phyloP scores from a whole-genome alignment of 2,113 vertebrate genomes.

The Naja naja region DNA sequence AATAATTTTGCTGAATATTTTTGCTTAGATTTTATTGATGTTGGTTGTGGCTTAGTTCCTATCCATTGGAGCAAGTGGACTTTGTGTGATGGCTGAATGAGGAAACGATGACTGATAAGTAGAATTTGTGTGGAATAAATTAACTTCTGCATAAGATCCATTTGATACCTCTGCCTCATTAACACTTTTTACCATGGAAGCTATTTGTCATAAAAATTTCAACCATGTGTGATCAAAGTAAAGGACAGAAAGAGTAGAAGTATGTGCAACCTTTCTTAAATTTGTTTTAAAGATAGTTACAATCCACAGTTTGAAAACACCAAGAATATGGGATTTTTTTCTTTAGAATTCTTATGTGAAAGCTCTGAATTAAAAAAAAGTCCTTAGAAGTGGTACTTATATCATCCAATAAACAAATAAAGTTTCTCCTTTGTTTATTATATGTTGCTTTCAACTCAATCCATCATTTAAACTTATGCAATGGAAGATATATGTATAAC shows the following conservation, averaged over 20 bases:
- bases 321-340: not conserved
- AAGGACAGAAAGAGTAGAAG: not conserved
- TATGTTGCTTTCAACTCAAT: not conserved
- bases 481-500: not conserved
- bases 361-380: not conserved
- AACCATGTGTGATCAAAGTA: not conserved
- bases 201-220: not conserved
- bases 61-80: not conserved
- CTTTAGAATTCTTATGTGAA: not conserved
- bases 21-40: not conserved
- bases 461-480: not conserved
- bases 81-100: not conserved
- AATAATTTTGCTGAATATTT: not conserved
- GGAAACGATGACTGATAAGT: not conserved
- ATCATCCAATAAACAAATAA: not conserved
- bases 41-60: not conserved
- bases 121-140: not conserved
- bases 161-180: not conserved
- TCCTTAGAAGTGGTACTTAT: not conserved
- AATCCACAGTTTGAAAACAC: not conserved
- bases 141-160: not conserved
- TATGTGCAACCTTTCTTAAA: not conserved
- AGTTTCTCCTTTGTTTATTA: conserved; percentile 12
- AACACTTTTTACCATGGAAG: not conserved
- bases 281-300: not conserved